These are phyloP conservation scores for Drosophila lacicola DNA, from an alignment of 2,888 invertebrate genomes.

Conservation along the genomic window DNA sequence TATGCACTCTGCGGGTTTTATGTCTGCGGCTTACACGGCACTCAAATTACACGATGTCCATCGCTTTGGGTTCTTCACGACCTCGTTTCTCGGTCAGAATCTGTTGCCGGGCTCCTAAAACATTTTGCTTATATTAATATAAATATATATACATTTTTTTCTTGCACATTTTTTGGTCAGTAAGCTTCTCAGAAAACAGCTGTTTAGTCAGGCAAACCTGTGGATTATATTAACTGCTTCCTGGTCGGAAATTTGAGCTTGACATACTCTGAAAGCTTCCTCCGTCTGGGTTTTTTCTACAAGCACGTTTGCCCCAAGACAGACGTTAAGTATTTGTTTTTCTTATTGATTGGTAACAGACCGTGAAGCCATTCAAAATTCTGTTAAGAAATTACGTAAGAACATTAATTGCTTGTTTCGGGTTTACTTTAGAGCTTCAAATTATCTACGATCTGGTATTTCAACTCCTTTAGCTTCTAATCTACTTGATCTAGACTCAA, in stretches of 20 bases:
- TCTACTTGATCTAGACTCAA: too few species aligned
- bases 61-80: constrained; percentile 22
- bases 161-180: constrained; percentile 1
- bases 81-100: constrained; percentile 25
- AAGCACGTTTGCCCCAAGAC: constrained; percentile 1
- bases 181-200: constrained; percentile 22
- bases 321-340: background rate
- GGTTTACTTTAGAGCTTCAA: background rate
- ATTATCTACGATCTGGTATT: background rate
- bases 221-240: constrained; percentile 20
- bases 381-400: background rate
- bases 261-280: constrained; percentile 6
- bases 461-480: too few species aligned
- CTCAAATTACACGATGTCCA: constrained; percentile 67
- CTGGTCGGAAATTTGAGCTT: constrained; percentile 21
- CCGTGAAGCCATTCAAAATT: background rate
- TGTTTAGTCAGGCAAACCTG: background rate
- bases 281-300: background rate
- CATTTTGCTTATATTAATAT: constrained; percentile 2
- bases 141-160: constrained; percentile 3
- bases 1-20: constrained; percentile 68
- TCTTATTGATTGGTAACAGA: background rate
- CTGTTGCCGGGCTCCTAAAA: constrained; percentile 12
- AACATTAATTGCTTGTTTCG: background rate
- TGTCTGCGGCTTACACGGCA: constrained; percentile 74